A percentile compares a stretch with the other conserved stretches of the same genome.
Evolutionary conservation across 2,113 vertebrate species (phyloP).

Genomic region (Thinocorus orbignyianus): DNA sequence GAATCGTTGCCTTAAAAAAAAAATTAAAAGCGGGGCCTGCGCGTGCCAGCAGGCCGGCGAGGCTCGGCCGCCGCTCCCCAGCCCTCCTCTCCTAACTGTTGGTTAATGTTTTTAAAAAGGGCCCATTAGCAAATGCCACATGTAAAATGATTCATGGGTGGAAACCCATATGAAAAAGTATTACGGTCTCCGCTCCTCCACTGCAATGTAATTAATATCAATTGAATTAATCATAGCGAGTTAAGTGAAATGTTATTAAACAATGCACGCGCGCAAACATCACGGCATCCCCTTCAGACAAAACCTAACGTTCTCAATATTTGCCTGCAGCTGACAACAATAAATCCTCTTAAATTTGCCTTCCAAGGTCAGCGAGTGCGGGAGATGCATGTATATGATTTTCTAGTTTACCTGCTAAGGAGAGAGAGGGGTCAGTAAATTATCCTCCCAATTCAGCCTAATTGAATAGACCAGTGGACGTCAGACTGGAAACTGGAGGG

Average conservation of each 20-base stretch:
- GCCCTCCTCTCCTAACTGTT: not conserved
- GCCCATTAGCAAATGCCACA: constrained; percentile 31
- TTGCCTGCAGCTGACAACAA: constrained; percentile 43
- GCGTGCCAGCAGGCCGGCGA: not conserved
- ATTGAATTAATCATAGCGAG: constrained; percentile 39
- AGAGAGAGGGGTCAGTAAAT: constrained; percentile 60
- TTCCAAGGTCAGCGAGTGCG: constrained; percentile 68
- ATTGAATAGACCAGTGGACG: constrained; percentile 57
- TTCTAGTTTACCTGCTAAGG: constrained; percentile 68
- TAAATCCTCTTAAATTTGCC: constrained; percentile 60
- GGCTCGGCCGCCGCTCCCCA: not conserved
- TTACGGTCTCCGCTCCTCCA: constrained; percentile 28
- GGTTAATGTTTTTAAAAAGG: constrained; percentile 18
- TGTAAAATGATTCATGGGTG: not conserved
- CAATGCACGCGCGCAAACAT: constrained; percentile 11
- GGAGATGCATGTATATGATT: constrained; percentile 58
- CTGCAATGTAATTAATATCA: constrained; percentile 38
- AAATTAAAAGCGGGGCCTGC: not conserved
- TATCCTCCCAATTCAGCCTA: constrained; percentile 54
- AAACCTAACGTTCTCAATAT: not conserved
- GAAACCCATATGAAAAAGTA: constrained; percentile 28
- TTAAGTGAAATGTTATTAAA: constrained; percentile 54
- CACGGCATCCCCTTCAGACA: not conserved
- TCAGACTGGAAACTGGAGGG: not conserved
- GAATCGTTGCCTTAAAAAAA: constrained; percentile 19